Evolutionary conservation across 2,797 vertebrate genomes (phyloP).

Genomic region (Austrolebias charrua): DNA sequence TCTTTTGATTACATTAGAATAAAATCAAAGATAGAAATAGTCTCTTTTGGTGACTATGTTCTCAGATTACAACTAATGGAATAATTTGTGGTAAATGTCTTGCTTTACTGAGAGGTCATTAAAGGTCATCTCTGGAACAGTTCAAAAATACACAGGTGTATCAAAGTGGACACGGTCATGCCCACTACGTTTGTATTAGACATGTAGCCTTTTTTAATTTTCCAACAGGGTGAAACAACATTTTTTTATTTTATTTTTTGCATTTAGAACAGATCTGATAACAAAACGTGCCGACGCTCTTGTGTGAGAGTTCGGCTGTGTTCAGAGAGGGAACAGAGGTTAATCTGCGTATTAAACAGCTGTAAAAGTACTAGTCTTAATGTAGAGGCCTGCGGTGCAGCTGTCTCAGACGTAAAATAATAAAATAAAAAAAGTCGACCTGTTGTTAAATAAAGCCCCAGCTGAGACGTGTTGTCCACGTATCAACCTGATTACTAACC

Average conservation of each 20-base stretch:
- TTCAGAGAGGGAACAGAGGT: constrained; percentile 34
- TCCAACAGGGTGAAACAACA: constrained; percentile 51
- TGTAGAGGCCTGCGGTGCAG: constrained; percentile 29
- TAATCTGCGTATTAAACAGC: constrained; percentile 37
- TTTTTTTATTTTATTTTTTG: constrained; percentile 37
- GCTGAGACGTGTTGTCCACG: constrained; percentile 21
- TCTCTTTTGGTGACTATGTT: too few species aligned
- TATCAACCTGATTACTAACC: constrained; percentile 30
- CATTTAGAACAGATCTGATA: constrained; percentile 42
- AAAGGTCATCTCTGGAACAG: too few species aligned
- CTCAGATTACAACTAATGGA: too few species aligned
- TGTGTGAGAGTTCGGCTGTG: constrained; percentile 28
- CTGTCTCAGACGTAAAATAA: constrained; percentile 31
- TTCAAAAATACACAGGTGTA: too few species aligned
- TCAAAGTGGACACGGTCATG: too few species aligned
- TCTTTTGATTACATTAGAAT: too few species aligned
- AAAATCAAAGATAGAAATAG: too few species aligned
- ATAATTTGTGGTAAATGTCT: too few species aligned
- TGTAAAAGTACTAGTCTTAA: constrained; percentile 49
- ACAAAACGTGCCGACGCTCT: constrained; percentile 37
- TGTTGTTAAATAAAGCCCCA: constrained; percentile 40
- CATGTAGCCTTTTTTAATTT: constrained; percentile 15
- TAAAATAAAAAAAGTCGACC: constrained; percentile 43
- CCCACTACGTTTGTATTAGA: too few species aligned
- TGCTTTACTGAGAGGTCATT: too few species aligned